A percentile compares a stretch with the other conserved stretches of the same genome.
phyloP scores from a whole-genome alignment of 2,113 vertebrate genomes.

The Australoheros scitulus region DNA sequence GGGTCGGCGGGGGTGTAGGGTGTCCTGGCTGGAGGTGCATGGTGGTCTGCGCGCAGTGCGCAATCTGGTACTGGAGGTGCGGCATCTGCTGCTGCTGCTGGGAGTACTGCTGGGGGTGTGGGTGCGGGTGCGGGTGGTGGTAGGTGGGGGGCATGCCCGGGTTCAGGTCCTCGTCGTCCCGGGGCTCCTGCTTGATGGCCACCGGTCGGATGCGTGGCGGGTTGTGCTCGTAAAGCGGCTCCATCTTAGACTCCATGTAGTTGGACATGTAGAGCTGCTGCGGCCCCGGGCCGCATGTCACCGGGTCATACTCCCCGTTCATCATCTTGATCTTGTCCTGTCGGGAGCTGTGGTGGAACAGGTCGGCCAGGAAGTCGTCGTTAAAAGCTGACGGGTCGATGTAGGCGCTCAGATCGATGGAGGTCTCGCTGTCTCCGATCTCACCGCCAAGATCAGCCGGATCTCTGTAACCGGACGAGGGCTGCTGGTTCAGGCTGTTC shows the following conservation, averaged over 20 bases:
- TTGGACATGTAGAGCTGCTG: slow-evolving; percentile 84
- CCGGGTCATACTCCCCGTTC: slow-evolving; percentile 87
- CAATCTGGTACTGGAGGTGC: slow-evolving; percentile 95
- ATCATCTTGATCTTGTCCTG: slow-evolving; percentile 89
- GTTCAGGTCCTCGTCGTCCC: slow-evolving; percentile 88
- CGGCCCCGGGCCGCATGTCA: slow-evolving; percentile 56
- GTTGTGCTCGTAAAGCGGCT: slow-evolving; percentile 87
- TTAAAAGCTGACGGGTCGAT: slow-evolving; percentile 96
- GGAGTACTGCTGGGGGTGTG: slow-evolving; percentile 53
- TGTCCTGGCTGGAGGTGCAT: slow-evolving; percentile 96
- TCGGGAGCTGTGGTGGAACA: slow-evolving; percentile 91
- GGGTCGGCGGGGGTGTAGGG: slow-evolving; percentile 96
- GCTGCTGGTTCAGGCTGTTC: slow-evolving; percentile 83
- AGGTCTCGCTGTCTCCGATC: slow-evolving; percentile 96
- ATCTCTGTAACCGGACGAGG: slow-evolving; percentile 78
- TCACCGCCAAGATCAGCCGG: slow-evolving; percentile 84
- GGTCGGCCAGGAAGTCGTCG: slow-evolving; percentile 98
- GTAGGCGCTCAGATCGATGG: slow-evolving; percentile 98
- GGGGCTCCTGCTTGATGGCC: slow-evolving; percentile 95
- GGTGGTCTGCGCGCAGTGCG: slow-evolving; percentile 95
- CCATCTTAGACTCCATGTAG: slow-evolving; percentile 90
- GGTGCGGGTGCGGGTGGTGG: slow-evolving; percentile 73
- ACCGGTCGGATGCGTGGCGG: slow-evolving; percentile 86
- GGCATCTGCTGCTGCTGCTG: slow-evolving; percentile 82
- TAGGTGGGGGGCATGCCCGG: slow-evolving; percentile 83